Evolutionary conservation across 2,888 invertebrate species (phyloP).

Genomic region (Hofmannophila pseudospretella): DNA sequence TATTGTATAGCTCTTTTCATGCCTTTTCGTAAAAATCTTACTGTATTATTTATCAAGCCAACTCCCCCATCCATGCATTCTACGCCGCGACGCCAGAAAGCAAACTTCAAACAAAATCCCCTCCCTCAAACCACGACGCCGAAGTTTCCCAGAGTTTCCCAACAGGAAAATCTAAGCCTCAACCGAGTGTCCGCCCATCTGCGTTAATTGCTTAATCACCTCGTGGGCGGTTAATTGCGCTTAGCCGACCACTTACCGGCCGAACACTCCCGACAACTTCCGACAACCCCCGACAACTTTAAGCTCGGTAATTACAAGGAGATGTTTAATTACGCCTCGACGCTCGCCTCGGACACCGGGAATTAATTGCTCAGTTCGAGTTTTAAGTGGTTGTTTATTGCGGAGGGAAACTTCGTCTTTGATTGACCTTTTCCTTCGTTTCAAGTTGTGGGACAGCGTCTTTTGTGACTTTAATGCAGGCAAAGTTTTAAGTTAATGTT

Average conservation of each 20-base stretch:
- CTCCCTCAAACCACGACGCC: background rate
- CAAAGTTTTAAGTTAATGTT: no score
- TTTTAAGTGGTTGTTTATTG: constrained; percentile 28
- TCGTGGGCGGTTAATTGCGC: constrained; percentile 64
- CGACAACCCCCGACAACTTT: constrained; percentile 44
- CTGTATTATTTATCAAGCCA: no score
- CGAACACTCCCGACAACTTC: constrained; percentile 41
- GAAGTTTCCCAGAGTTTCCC: constrained; percentile 4
- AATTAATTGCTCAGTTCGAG: constrained; percentile 61
- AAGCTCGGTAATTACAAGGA: constrained; percentile 66
- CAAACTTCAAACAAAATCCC: background rate
- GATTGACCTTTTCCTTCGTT: constrained; percentile 18
- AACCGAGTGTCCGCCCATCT: constrained; percentile 64
- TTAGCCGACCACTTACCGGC: constrained; percentile 56
- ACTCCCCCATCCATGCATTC: background rate
- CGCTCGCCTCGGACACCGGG: constrained; percentile 56
- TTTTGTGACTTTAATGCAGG: background rate
- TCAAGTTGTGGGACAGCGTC: background rate
- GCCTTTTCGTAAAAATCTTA: no score
- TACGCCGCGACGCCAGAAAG: background rate
- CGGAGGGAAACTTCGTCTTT: constrained; percentile 36
- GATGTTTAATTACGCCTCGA: constrained; percentile 69
- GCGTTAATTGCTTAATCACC: constrained; percentile 75
- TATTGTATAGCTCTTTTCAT: no score
- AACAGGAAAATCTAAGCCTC: constrained; percentile 42